Base-by-base conservation (phyloP, 2,888 invertebrate genomes). In the Mylabris sibirica region DNA sequence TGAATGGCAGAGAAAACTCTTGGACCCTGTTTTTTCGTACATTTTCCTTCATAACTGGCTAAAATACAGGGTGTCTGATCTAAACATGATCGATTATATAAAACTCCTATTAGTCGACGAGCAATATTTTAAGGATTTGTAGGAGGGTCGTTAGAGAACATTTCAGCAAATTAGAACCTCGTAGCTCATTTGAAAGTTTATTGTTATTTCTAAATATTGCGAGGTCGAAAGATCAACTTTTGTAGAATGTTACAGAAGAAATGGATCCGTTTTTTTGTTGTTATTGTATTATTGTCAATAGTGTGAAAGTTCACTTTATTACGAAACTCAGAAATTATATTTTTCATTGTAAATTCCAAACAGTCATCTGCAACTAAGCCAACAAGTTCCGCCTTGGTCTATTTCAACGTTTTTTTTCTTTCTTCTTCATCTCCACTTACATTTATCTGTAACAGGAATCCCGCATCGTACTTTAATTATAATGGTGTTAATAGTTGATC, bases 181-280 rank as follows among this genome's bases (percentile, higher is more conserved):
- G n/a, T n/a, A n/a, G n/a, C n/a, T n/a, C n/a, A n/a, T n/a, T n/a
- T n/a, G n/a, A n/a, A n/a, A n/a, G n/a, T n/a, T n/a, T n/a, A n/a
- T n/a, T 38, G 12, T 53, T 59, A 11, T 35, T 63, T 11, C 22
- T 35, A 24, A 30, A 49, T 24, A 44, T 6, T n/a, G 59, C 17
- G 35, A 64, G 64, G 64, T 64, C 64, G 64, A 59, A 64, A 64
- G 64, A 59, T 64, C 59, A 64, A 64, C 34, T 1, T 64, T 35
- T 62, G 38, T 30, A n/a, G 34, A 34, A 61, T 35, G 38, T 35
- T 60, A 5, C 12, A 9, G 22, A 22, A 53, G 53, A 53, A 53
- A 53, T 53, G 22, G 11, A 12, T 24, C 12, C 24, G 24, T 14
- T 35, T 60, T 41, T 14, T 14, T 22, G 4, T 30, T 30, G 30